These are phyloP conservation scores for Lasioglossum villosulum DNA, from an alignment of 2,888 invertebrate genomes.

Conservation along the genomic window DNA sequence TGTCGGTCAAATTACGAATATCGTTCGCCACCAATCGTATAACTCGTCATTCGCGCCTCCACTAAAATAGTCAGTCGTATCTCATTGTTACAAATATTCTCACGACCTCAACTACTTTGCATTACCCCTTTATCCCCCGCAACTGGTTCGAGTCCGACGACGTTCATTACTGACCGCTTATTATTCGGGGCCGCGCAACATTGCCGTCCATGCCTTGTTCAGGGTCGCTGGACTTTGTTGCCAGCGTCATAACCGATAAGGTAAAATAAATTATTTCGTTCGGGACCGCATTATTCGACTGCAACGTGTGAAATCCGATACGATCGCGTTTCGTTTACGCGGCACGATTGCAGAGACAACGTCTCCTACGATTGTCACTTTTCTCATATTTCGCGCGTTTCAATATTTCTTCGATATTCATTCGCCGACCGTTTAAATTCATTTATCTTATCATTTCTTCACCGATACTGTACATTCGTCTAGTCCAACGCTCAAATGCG, in stretches of 20 bases:
- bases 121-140: not conserved
- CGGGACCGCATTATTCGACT: not conserved
- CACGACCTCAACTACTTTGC: not conserved
- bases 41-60: not conserved
- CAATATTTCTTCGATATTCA: not conserved
- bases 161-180: slow-evolving; percentile 9
- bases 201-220: not conserved
- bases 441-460: not conserved
- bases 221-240: not conserved
- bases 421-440: not conserved
- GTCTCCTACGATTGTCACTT: not conserved
- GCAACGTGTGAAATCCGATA: not conserved
- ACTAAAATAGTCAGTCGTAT: too few relatives aligned
- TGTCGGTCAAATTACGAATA: not conserved
- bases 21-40: not conserved
- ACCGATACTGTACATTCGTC: not conserved
- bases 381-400: not conserved
- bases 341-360: not conserved
- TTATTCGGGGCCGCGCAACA: not conserved
- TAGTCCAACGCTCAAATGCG: too few relatives aligned
- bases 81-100: not conserved
- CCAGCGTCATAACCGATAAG: not conserved
- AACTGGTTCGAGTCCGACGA: not conserved
- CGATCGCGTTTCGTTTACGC: not conserved
- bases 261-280: not conserved